Evolutionary conservation across 2,797 vertebrate genomes (phyloP), one percentile per base, ranked within the genome.

Genomic region (Percopsis omiscomaycus): DNA sequence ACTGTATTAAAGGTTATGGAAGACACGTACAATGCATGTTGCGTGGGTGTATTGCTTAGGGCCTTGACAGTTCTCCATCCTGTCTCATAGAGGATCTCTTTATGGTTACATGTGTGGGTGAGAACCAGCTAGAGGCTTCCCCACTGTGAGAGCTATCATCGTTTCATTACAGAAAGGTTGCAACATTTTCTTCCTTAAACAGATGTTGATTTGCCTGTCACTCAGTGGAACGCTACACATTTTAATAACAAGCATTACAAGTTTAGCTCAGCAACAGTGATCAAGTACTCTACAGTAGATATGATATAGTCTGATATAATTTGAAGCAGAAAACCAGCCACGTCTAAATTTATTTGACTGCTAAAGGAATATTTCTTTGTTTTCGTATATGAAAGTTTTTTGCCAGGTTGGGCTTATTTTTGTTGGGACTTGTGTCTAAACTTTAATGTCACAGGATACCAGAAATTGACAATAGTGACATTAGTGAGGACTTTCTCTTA

Each of bases 11-110:
- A 16, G 30, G 5, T 32, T 4, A 8, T 6, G 46, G 12, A 9
- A 37, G 29, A 55, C 14, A 22, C 29, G 48, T 15, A 3, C 30
- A 52, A 27, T 0, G 16, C 67, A 47, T 56, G 57, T 67, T 66
- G 80, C 48, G 86, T 82, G 70, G 81, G 86, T 50, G 80, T 62
- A 55, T 60, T 67, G 76, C 66, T 72, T 30, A 6, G 32, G 37
- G 78, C 66, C 69, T 73, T 15, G 63, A 79, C 74, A 78, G 56
- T 73, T 76, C 29, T 75, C 84, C 83, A 86, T 88, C 84, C 86
- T 85, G 84, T 83, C 73, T 75, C 61, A 70, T 68, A 69, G 65
- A 79, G 71, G 67, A 73, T 65, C 59, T 78, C 56, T 78, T 48
- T 73, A 64, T 3, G 69, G 70, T 68, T 77, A 42, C 37, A 22